phyloP scores from a whole-genome alignment of 2,888 invertebrate species.

The Neoaliturus tenellus region DNA sequence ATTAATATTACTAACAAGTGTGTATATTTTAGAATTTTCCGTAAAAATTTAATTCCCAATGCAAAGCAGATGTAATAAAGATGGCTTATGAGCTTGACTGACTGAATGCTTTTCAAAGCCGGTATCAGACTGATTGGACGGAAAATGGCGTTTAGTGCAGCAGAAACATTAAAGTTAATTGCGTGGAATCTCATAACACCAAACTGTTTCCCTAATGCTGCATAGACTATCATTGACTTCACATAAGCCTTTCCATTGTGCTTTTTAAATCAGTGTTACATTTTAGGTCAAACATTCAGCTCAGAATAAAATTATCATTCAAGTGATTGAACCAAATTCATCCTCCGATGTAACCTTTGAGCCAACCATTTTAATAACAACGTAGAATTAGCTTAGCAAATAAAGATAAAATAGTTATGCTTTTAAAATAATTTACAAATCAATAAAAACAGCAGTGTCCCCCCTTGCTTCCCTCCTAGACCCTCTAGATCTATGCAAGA shows the following conservation, averaged over 20 bases:
- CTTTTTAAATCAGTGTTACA: background rate
- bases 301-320: background rate
- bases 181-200: background rate
- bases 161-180: constrained; percentile 17
- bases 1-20: no score
- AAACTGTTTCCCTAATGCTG: background rate
- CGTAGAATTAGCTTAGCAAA: no score
- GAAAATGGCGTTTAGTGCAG: constrained; percentile 8
- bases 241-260: background rate
- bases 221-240: background rate
- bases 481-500: no score
- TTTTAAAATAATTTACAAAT: no score
- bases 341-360: no score
- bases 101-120: background rate
- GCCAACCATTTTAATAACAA: no score
- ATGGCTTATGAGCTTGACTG: background rate
- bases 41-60: no score
- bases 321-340: no score
- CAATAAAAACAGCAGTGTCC: no score
- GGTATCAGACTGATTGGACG: background rate
- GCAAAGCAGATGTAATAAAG: background rate
- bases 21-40: no score
- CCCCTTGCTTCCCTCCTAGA: no score
- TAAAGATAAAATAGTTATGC: no score
- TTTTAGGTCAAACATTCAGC: background rate